phyloP scores from a whole-genome alignment of 2,888 invertebrate genomes.

The Thyatira batis region DNA sequence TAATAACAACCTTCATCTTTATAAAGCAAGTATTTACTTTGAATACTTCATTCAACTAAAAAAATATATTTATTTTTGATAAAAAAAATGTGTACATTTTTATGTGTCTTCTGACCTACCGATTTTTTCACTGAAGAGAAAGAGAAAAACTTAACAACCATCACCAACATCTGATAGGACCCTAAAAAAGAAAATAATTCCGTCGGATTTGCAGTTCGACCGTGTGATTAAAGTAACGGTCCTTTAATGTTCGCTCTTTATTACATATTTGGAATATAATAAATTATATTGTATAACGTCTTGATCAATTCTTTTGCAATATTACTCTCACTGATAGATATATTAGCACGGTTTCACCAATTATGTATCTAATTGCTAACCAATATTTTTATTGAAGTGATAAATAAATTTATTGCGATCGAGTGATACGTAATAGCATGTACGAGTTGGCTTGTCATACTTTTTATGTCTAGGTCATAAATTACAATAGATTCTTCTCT shows the following conservation, averaged over 20 bases:
- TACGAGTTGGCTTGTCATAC: not conserved
- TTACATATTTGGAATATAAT: conserved; percentile 23
- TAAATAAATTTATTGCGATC: conserved; percentile 3
- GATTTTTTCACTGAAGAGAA: not conserved
- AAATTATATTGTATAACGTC: conserved; percentile 7
- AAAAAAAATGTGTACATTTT: not conserved
- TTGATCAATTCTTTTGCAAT: conserved; percentile 3
- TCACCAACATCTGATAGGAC: not conserved
- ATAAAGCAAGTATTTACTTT: not conserved
- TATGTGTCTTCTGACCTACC: not conserved
- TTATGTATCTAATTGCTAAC: conserved; percentile 19
- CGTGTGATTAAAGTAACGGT: conserved; percentile 36
- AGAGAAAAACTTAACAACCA: conserved; percentile 9
- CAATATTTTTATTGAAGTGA: conserved; percentile 13
- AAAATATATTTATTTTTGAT: not conserved
- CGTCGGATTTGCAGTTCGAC: conserved; percentile 25
- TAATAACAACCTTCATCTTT: not conserved
- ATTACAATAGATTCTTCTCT: not conserved
- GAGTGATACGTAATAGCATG: not conserved
- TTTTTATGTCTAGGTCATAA: not conserved
- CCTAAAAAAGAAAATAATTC: conserved; percentile 6
- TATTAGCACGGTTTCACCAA: conserved; percentile 13
- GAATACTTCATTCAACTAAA: not conserved
- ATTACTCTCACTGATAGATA: conserved; percentile 9
- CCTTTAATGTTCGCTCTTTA: conserved; percentile 26